Percentiles rank a stretch among this genome's conserved stretches.
phyloP scores from a whole-genome alignment of 2,888 invertebrate genomes.

The Drepana falcataria region DNA sequence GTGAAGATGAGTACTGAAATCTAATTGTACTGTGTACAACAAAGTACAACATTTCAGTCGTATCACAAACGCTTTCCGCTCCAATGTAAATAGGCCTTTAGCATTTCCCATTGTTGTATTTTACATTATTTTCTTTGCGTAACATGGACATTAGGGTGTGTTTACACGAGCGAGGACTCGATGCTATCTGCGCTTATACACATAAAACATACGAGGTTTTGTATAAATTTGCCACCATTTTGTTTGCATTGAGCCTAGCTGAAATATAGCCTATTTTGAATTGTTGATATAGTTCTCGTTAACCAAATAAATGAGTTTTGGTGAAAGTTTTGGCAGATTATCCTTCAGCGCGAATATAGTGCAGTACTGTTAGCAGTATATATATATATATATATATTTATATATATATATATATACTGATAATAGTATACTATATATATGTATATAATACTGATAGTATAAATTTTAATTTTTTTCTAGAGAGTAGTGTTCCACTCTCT shows the following conservation, averaged over 20 bases:
- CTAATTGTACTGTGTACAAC: background rate
- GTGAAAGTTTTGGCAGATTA: background rate
- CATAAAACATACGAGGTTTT: conserved; percentile 8
- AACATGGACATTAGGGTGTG: conserved; percentile 3
- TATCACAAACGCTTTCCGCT: conserved; percentile 1
- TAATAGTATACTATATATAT: too few relatives aligned
- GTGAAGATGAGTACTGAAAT: background rate
- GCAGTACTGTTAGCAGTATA: too few relatives aligned
- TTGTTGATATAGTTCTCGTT: background rate
- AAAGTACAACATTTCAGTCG: background rate
- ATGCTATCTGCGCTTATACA: background rate
- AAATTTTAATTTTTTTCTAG: too few relatives aligned
- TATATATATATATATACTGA: too few relatives aligned
- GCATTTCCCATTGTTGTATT: background rate
- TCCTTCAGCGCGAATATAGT: too few relatives aligned
- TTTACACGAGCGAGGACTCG: background rate
- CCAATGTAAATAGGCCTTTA: conserved; percentile 3
- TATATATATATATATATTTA: too few relatives aligned
- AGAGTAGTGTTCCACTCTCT: too few relatives aligned
- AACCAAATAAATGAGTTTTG: background rate
- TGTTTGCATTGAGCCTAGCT: background rate
- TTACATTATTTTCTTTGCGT: conserved; percentile 3
- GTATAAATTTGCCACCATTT: conserved; percentile 3
- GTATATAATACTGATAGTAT: too few relatives aligned
- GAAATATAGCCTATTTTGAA: background rate